Conservation (phyloP, 2,888 invertebrate species). For the Clostera curtula region DNA sequence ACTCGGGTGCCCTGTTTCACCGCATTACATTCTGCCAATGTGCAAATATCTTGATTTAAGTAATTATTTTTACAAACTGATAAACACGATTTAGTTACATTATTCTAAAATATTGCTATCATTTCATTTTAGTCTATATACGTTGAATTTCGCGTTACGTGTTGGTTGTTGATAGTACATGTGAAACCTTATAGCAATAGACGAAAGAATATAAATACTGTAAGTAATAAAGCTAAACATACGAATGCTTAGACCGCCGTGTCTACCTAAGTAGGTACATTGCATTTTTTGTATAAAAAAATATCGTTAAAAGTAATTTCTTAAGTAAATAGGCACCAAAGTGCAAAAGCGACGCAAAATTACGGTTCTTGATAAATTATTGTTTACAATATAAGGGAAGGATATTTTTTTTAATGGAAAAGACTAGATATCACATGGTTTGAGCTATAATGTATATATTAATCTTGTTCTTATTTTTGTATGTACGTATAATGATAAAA, state of each 20-base stretch:
- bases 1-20: constrained; percentile 58
- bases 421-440: constrained; percentile 74
- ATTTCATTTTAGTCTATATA: constrained; percentile 72
- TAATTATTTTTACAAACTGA: constrained; percentile 68
- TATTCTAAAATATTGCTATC: constrained; percentile 75
- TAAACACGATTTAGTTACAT: constrained; percentile 69
- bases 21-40: constrained; percentile 55
- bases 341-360: constrained; percentile 20
- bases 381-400: constrained; percentile 25
- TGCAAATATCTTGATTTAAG: constrained; percentile 60
- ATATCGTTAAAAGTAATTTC: constrained; percentile 15
- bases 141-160: constrained; percentile 52
- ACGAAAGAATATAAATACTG: too few relatives aligned
- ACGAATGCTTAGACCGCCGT: too few relatives aligned
- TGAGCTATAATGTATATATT: constrained; percentile 58
- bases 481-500: constrained; percentile 37
- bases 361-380: constrained; percentile 21
- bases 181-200: constrained; percentile 28
- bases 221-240: too few relatives aligned
- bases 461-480: constrained; percentile 39
- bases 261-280: too few relatives aligned
- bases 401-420: constrained; percentile 52
- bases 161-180: constrained; percentile 34
- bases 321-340: constrained; percentile 16
- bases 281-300: too few relatives aligned